Percentiles rank a stretch among this genome's conserved stretches.
Conservation (phyloP, 2,113 vertebrate genomes). For the Antechinus stuartii region DNA sequence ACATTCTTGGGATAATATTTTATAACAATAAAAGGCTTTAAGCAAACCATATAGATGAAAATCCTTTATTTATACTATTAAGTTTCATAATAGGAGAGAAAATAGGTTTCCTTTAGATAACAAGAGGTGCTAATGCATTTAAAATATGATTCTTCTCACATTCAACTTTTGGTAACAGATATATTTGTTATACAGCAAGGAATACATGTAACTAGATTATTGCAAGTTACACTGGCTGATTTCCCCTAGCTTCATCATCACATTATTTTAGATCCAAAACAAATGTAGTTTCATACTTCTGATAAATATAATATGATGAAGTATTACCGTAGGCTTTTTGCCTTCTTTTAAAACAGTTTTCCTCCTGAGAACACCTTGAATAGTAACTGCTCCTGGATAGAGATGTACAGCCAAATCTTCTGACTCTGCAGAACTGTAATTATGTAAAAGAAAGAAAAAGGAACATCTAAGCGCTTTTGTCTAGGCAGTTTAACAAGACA, state of each 20-base stretch:
- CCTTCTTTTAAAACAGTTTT: constrained; percentile 99
- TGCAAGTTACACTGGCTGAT: background rate
- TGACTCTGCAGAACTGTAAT: constrained; percentile 94
- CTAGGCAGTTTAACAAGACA: constrained; percentile 51
- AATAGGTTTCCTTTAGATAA: background rate
- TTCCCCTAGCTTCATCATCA: background rate
- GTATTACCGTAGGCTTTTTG: constrained; percentile 97
- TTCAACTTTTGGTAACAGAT: background rate
- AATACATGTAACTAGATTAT: background rate
- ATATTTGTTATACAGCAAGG: background rate
- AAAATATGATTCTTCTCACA: background rate
- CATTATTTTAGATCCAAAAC: background rate
- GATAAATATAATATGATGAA: constrained; percentile 38
- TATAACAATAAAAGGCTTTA: background rate
- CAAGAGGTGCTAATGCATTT: background rate
- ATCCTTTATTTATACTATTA: background rate
- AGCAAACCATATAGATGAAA: background rate
- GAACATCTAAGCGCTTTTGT: constrained; percentile 9
- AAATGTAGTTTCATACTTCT: constrained; percentile 13
- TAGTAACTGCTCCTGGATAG: constrained; percentile 95
- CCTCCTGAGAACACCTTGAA: constrained; percentile 96
- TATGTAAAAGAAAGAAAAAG: constrained; percentile 66
- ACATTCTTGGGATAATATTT: background rate
- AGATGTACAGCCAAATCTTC: constrained; percentile 97
- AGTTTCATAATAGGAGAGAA: background rate